A percentile compares a stretch with the other conserved stretches of the same genome.
These are phyloP conservation scores for Riptortus pedestris DNA, from an alignment of 1,140 invertebrate species.

Conservation along the genomic window DNA sequence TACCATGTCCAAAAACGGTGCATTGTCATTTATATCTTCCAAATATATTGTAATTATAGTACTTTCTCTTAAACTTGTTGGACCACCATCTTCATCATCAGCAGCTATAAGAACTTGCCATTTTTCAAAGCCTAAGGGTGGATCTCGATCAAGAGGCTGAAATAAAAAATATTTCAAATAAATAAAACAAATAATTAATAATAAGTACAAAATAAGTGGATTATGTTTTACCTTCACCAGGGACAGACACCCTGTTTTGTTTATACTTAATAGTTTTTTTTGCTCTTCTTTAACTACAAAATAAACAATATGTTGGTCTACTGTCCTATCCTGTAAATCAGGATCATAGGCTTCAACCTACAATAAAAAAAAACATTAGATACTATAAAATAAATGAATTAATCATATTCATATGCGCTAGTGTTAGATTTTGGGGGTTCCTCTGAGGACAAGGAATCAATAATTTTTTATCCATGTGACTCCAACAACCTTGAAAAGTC, in stretches of 20 bases:
- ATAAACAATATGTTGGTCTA: constrained; percentile 66
- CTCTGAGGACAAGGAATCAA: too few relatives aligned
- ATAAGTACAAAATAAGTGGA: not conserved
- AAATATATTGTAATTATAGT: constrained; percentile 64
- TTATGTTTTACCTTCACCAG: constrained; percentile 50
- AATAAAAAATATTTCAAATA: constrained; percentile 29
- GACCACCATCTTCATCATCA: constrained; percentile 61
- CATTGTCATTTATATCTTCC: constrained; percentile 82
- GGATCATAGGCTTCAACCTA: constrained; percentile 71
- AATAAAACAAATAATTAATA: not conserved
- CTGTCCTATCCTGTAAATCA: constrained; percentile 61
- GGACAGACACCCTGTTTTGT: constrained; percentile 60
- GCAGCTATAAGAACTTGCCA: constrained; percentile 79
- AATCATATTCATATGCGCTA: constrained; percentile 5
- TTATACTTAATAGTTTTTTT: constrained; percentile 54
- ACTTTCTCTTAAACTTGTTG: constrained; percentile 46
- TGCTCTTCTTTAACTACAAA: constrained; percentile 54
- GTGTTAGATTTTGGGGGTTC: too few relatives aligned
- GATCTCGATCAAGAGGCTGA: constrained; percentile 70
- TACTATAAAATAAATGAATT: not conserved
- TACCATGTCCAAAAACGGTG: constrained; percentile 68
- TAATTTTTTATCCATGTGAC: not conserved
- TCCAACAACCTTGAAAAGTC: not conserved
- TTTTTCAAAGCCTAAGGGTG: constrained; percentile 64
- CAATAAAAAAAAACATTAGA: constrained; percentile 24